Conservation (phyloP, 92 coral and sea anemone species). For the Pocillopora grandis region DNA sequence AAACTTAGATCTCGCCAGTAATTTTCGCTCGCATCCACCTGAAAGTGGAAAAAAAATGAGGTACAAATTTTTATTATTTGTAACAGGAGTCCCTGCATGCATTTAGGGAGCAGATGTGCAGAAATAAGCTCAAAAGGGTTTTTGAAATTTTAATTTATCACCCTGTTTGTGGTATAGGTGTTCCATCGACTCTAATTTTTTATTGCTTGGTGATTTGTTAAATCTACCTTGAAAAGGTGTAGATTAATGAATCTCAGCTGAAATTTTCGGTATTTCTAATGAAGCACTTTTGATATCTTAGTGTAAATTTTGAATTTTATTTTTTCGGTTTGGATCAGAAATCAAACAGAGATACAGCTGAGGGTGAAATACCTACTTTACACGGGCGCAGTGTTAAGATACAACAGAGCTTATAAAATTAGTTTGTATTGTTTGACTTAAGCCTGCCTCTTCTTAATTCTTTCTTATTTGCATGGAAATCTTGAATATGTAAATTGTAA, state of each 20-base stretch:
- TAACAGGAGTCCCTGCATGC: too few species aligned
- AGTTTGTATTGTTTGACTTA: background rate
- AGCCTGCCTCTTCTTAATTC: background rate
- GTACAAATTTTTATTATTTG: too few species aligned
- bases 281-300: background rate
- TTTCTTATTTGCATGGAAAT: background rate
- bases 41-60: too few species aligned
- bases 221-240: background rate
- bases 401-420: background rate
- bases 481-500: background rate
- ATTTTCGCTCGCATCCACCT: too few species aligned
- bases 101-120: too few species aligned
- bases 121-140: too few species aligned
- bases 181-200: background rate
- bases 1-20: too few species aligned
- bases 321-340: constrained; percentile 15
- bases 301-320: background rate
- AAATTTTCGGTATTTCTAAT: background rate
- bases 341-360: background rate
- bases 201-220: background rate
- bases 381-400: background rate
- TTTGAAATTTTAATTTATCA: background rate
- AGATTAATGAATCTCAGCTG: background rate
- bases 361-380: background rate
- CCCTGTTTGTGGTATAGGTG: background rate